A percentile compares a stretch with the other conserved stretches of the same genome.
These are phyloP conservation scores for Poeciliopsis turneri DNA, from an alignment of 2,797 vertebrate genomes.

Conservation along the genomic window DNA sequence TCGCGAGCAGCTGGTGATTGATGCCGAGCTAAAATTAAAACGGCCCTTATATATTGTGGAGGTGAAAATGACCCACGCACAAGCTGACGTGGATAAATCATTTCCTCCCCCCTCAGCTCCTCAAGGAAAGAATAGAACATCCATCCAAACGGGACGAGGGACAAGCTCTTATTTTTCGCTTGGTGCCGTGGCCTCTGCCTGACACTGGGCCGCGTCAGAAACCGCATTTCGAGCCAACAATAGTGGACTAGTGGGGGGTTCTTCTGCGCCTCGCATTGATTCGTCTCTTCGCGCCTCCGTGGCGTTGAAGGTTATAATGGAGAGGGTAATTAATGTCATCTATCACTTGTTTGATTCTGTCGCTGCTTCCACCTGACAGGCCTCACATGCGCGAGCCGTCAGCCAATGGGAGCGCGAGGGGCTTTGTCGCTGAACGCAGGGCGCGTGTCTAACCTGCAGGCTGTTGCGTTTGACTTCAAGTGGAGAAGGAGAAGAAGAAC, in stretches of 20 bases:
- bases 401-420: constrained; percentile 68
- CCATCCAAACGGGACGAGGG: constrained; percentile 61
- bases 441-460: constrained; percentile 83
- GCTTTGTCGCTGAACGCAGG: constrained; percentile 71
- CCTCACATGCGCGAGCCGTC: constrained; percentile 63
- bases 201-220: constrained; percentile 66
- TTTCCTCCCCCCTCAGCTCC: constrained; percentile 27
- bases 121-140: constrained; percentile 63
- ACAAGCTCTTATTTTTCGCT: constrained; percentile 58
- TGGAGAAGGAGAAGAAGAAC: background rate
- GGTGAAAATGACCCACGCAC: constrained; percentile 60
- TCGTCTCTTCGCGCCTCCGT: constrained; percentile 60
- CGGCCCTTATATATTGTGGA: constrained; percentile 51
- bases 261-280: constrained; percentile 60
- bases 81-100: constrained; percentile 71
- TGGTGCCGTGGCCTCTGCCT: constrained; percentile 58
- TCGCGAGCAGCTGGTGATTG: constrained; percentile 56
- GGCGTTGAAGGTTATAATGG: constrained; percentile 74
- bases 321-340: constrained; percentile 81
- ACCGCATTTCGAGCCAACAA: constrained; percentile 57
- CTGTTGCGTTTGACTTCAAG: constrained; percentile 27
- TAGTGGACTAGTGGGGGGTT: constrained; percentile 72
- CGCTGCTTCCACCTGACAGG: constrained; percentile 39
- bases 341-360: constrained; percentile 81
- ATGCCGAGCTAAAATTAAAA: constrained; percentile 67